Percentiles rank a stretch among this genome's conserved stretches.
These are phyloP conservation scores for Pantala flavescens DNA, from an alignment of 1,140 invertebrate species.

Conservation along the genomic window DNA sequence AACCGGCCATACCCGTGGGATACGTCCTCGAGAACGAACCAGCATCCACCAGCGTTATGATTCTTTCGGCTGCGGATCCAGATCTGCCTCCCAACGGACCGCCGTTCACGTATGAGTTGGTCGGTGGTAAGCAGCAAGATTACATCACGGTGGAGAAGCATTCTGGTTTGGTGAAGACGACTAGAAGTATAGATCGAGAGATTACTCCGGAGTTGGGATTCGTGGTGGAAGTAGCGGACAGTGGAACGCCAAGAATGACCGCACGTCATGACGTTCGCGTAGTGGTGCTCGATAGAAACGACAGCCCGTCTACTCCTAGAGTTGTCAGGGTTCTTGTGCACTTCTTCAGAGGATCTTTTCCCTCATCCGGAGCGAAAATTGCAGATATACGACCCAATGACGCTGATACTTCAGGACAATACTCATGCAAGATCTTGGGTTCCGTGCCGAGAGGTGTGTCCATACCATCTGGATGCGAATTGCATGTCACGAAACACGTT, in stretches of 20 bases:
- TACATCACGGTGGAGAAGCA: constrained; percentile 65
- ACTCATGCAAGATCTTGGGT: constrained; percentile 67
- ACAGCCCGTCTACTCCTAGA: constrained; percentile 75
- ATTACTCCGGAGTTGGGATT: constrained; percentile 59
- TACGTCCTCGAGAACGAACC: constrained; percentile 82
- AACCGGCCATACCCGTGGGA: constrained; percentile 54
- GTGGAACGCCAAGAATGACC: constrained; percentile 68
- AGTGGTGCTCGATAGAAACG: constrained; percentile 78
- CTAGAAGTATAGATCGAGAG: constrained; percentile 71
- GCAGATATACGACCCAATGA: constrained; percentile 87
- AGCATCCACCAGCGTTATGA: constrained; percentile 71
- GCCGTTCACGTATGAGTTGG: constrained; percentile 72
- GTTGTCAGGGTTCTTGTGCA: constrained; percentile 71
- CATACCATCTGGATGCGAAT: neutral
- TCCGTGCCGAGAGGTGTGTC: constrained; percentile 23
- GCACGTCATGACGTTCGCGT: constrained; percentile 66
- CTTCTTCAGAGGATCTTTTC: constrained; percentile 55
- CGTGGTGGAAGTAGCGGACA: constrained; percentile 78
- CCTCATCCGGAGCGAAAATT: constrained; percentile 61
- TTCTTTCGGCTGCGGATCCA: constrained; percentile 71
- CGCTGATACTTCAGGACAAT: constrained; percentile 74
- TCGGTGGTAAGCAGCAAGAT: constrained; percentile 66
- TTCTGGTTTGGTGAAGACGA: constrained; percentile 69
- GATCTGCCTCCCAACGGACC: constrained; percentile 86
- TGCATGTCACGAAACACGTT: constrained; percentile 24